Percentiles rank a stretch among this genome's conserved stretches.
Evolutionary conservation across 2,888 invertebrate genomes (phyloP).

Genomic region (Cryptus armator): DNA sequence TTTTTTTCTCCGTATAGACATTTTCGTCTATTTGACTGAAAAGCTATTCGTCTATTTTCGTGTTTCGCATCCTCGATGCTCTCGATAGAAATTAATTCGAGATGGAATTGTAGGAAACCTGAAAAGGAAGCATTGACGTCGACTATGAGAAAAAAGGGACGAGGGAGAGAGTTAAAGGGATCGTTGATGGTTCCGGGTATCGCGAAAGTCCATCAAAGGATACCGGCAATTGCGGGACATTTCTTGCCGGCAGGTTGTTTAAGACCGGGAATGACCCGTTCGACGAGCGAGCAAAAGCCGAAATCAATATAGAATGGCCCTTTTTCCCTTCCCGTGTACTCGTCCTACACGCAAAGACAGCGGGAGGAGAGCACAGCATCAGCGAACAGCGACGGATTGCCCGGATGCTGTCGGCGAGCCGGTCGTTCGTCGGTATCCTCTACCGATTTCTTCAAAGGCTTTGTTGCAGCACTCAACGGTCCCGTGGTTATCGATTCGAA

Average conservation of each 20-base stretch:
- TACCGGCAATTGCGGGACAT: constrained; percentile 36
- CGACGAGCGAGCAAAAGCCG: constrained; percentile 55
- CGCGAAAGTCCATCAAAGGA: constrained; percentile 56
- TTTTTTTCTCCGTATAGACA: too few relatives aligned
- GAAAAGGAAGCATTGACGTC: constrained; percentile 50
- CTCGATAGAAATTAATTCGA: constrained; percentile 36
- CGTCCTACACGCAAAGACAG: constrained; percentile 56
- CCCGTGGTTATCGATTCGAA: constrained; percentile 64
- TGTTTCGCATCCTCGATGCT: neutral
- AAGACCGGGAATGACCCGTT: constrained; percentile 60
- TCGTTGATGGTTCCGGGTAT: constrained; percentile 37
- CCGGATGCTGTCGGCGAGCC: constrained; percentile 50
- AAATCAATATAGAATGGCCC: constrained; percentile 67
- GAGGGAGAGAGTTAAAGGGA: constrained; percentile 31
- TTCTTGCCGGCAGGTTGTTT: constrained; percentile 47
- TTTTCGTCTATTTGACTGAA: too few relatives aligned
- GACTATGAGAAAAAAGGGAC: constrained; percentile 15
- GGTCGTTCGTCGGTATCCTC: constrained; percentile 41
- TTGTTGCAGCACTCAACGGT: constrained; percentile 68
- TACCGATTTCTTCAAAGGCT: constrained; percentile 70
- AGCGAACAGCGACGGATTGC: constrained; percentile 49
- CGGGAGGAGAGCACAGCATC: neutral
- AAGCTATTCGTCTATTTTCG: too few relatives aligned
- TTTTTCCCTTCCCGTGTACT: constrained; percentile 29
- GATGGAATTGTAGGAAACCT: constrained; percentile 47